Base-by-base conservation (phyloP, 2,888 invertebrate genomes). In the Cetonia aurata region DNA sequence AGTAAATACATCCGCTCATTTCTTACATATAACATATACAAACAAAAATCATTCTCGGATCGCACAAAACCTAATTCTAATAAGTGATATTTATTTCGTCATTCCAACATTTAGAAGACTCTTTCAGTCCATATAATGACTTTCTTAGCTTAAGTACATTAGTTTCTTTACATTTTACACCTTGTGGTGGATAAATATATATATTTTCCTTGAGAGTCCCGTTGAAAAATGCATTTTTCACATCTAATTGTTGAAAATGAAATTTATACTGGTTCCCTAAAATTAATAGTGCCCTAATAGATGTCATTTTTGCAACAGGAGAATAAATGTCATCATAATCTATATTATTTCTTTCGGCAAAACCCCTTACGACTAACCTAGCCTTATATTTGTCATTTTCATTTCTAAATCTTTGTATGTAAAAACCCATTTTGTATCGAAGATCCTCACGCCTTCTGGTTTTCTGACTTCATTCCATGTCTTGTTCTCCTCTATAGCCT, bases 291-390 rank as follows among this genome's bases (percentile, higher is more conserved):
- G 75, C 70, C 76, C 80, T 73, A 9, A 80, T 75, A 15, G 75
- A 77, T 33, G 74, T 31, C 71, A 77, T 75, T 69, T 74, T 77
- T 0, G 75, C 78, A 2, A 79, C 76, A 25, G 79, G 77, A 13
- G 79, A 74, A 74, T 79, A 80, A 6, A 77, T 78, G 66, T 80
- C 76, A 52, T 77, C 71, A 72, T 77, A 70, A 74, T 31, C 74
- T 46, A n/a, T n/a, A n/a, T n/a, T n/a, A n/a, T 79, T 72, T 65
- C 76, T 62, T 60, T 80, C 79, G 37, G 75, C 77, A 75, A 77
- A 81, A n/a, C 79, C 79, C 62, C 75, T 73, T n/a, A 79, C 78
- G 17, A 80, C 79, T 9, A 79, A 57, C 41, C 78, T 75, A 10
- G 79, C 77, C 65, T 78, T 77, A 50, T 77, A 77, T 57, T 62